Percentiles rank a stretch among this genome's conserved stretches.
phyloP scores from a whole-genome alignment of 2,797 vertebrate species.

The Micromesistius poutassou region DNA sequence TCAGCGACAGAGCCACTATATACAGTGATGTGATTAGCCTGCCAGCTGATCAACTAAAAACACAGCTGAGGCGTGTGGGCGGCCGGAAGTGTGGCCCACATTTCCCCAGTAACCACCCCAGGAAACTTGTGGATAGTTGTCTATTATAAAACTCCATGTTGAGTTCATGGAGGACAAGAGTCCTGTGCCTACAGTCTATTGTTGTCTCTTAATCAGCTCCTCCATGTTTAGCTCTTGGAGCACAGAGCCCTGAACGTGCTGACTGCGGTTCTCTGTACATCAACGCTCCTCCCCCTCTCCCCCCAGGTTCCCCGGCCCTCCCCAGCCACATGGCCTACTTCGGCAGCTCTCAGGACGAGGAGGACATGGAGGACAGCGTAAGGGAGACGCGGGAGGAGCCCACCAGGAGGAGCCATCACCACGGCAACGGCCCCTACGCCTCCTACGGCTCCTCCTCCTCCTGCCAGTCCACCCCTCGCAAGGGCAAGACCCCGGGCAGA shows the following conservation, averaged over 20 bases:
- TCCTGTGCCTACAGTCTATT: too few relatives aligned
- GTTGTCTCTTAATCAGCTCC: too few relatives aligned
- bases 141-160: background rate
- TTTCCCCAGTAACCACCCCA: too few relatives aligned
- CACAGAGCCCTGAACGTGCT: too few relatives aligned
- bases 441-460: constrained; percentile 76
- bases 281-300: constrained; percentile 5
- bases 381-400: constrained; percentile 73
- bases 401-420: constrained; percentile 55
- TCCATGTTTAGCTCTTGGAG: too few relatives aligned
- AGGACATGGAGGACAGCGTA: constrained; percentile 88
- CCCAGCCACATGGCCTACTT: constrained; percentile 96
- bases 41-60: too few relatives aligned
- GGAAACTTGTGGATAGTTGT: too few relatives aligned
- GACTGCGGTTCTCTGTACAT: background rate
- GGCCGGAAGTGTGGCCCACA: too few relatives aligned
- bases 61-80: too few relatives aligned
- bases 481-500: constrained; percentile 84
- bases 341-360: constrained; percentile 96
- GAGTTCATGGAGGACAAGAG: too few relatives aligned
- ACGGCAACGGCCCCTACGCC: constrained; percentile 22
- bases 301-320: constrained; percentile 88
- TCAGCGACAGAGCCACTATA: too few relatives aligned
- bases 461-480: constrained; percentile 96
- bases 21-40: too few relatives aligned